Conservation (phyloP, 1,140 invertebrate genomes). For the Drosophila sp. region DNA sequence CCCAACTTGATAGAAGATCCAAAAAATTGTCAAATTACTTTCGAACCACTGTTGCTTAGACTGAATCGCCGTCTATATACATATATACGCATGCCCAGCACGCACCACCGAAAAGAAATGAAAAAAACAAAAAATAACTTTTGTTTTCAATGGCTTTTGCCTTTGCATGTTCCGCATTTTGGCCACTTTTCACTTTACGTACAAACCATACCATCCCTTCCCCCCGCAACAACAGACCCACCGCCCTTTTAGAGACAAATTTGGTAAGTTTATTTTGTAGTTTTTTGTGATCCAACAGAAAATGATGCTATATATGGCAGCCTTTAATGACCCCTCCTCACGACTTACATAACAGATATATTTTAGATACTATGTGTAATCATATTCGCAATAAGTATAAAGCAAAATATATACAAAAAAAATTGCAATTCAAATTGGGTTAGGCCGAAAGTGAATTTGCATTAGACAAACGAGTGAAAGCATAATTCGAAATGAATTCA, state of each 20-base stretch:
- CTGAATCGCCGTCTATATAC: background rate
- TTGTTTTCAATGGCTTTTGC: conserved; percentile 64
- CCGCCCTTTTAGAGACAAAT: conserved; percentile 11
- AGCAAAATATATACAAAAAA: background rate
- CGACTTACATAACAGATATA: background rate
- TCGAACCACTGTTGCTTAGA: conserved; percentile 23
- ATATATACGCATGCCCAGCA: conserved; percentile 53
- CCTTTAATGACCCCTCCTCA: conserved; percentile 2
- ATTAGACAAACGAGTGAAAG: conserved; percentile 35
- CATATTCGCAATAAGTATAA: background rate
- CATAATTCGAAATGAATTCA: conserved; percentile 51
- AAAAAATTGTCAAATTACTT: no score
- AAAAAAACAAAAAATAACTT: conserved; percentile 41
- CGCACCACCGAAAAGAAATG: conserved; percentile 44
- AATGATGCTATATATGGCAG: conserved; percentile 4
- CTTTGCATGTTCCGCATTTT: conserved; percentile 49
- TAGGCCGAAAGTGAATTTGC: background rate
- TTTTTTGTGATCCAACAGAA: conserved; percentile 10
- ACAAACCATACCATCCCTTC: background rate
- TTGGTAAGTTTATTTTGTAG: conserved; percentile 2
- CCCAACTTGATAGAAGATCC: no score
- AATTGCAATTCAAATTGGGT: conserved; percentile 1
- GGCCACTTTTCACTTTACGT: conserved; percentile 70
- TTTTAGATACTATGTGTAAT: background rate
- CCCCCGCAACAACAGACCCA: background rate